Conservation (phyloP, 1,140 invertebrate species). For the Asbolus verrucosus region DNA sequence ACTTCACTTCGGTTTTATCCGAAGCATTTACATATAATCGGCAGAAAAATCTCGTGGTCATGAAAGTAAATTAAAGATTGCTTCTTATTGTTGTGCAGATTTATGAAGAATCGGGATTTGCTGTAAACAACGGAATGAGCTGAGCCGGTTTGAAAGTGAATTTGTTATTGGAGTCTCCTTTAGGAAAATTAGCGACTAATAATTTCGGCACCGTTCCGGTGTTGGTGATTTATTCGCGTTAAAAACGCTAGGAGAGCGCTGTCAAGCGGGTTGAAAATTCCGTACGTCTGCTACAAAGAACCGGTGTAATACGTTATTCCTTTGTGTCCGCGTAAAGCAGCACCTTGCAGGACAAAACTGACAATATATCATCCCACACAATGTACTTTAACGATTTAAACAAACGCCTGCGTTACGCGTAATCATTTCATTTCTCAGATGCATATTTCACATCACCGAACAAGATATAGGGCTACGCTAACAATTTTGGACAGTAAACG, state of each 20-base stretch:
- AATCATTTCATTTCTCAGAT: conserved; percentile 37
- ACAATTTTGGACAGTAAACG: conserved; percentile 19
- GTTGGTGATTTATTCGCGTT: conserved; percentile 34
- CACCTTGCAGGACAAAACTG: conserved; percentile 60
- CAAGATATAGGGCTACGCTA: conserved; percentile 19
- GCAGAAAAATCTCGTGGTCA: no score
- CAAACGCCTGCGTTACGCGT: conserved; percentile 55
- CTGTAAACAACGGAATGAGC: no score
- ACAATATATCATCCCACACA: conserved; percentile 58
- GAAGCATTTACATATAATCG: no score
- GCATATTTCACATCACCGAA: conserved; percentile 24
- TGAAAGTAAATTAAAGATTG: no score
- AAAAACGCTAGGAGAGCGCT: conserved; percentile 32
- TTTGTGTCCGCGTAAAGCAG: conserved; percentile 59
- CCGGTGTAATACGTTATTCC: conserved; percentile 61
- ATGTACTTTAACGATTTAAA: conserved; percentile 60
- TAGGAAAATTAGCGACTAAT: conserved; percentile 16
- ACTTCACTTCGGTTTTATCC: no score
- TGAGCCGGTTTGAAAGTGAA: no score
- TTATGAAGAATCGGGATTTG: no score
- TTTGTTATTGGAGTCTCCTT: background rate
- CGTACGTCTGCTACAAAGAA: conserved; percentile 52
- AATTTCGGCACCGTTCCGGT: conserved; percentile 27
- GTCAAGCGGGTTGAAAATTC: conserved; percentile 48
- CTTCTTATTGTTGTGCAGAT: no score